These are phyloP conservation scores for Mesorhabditis spiculigera DNA, from an alignment of 2,888 invertebrate species.

Conservation along the genomic window DNA sequence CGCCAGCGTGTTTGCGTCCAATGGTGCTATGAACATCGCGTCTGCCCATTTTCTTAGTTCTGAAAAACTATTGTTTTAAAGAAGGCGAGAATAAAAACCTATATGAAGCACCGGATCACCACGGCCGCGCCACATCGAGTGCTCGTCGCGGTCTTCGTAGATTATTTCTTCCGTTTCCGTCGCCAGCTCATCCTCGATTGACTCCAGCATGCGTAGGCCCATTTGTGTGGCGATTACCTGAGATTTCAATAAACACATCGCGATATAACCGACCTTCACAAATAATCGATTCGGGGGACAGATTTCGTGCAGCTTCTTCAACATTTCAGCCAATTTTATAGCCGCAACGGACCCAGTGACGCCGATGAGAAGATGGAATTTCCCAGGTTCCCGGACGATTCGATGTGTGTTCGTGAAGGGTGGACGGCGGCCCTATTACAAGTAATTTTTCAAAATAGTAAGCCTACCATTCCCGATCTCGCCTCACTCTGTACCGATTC, in stretches of 20 bases:
- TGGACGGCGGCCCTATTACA: slow-evolving; percentile 13
- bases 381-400: slow-evolving; percentile 20
- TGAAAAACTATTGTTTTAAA: slow-evolving; percentile 15
- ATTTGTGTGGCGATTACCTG: slow-evolving; percentile 78
- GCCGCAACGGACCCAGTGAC: slow-evolving; percentile 95
- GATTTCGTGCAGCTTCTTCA: slow-evolving; percentile 65
- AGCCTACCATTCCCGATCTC: too few relatives aligned
- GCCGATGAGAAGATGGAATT: slow-evolving; percentile 46
- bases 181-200: slow-evolving; percentile 19
- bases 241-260: slow-evolving; percentile 59
- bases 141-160: slow-evolving; percentile 70
- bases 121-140: slow-evolving; percentile 79
- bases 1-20: slow-evolving; percentile 92
- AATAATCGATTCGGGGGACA: slow-evolving; percentile 59
- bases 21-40: slow-evolving; percentile 82
- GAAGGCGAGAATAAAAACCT: slow-evolving; percentile 65
- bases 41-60: slow-evolving; percentile 94
- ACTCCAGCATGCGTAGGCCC: slow-evolving; percentile 77
- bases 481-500: too few relatives aligned
- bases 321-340: slow-evolving; percentile 77
- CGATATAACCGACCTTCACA: slow-evolving; percentile 39
- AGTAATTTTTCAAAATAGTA: neutral
- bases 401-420: slow-evolving; percentile 27
- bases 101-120: slow-evolving; percentile 78
- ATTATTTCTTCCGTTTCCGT: slow-evolving; percentile 37